These are phyloP conservation scores for Cryptus viduatorius DNA, from an alignment of 2,888 invertebrate species.

Conservation along the genomic window DNA sequence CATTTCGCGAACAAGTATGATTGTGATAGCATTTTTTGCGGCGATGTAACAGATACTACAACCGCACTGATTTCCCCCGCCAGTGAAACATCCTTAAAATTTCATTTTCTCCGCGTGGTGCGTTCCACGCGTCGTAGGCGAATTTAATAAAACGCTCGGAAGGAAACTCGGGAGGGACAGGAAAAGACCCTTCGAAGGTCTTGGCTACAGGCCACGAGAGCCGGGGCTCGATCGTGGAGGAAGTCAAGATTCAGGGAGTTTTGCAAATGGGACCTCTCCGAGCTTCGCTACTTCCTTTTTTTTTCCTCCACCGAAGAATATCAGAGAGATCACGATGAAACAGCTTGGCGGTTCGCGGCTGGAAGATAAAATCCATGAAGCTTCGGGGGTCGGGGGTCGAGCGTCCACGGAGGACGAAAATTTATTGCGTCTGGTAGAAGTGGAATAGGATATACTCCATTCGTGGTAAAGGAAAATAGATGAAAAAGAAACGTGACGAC, in stretches of 20 bases:
- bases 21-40: too few species aligned
- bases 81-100: slow-evolving; percentile 15
- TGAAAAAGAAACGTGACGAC: slow-evolving; percentile 29
- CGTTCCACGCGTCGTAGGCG: slow-evolving; percentile 42
- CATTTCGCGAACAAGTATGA: too few species aligned
- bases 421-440: slow-evolving; percentile 55
- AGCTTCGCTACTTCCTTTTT: neutral
- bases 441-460: slow-evolving; percentile 34
- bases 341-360: slow-evolving; percentile 16
- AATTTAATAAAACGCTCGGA: slow-evolving; percentile 61
- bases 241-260: neutral
- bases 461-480: slow-evolving; percentile 35
- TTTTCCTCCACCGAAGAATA: slow-evolving; percentile 25
- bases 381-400: slow-evolving; percentile 5
- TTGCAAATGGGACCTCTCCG: slow-evolving; percentile 9
- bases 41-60: neutral
- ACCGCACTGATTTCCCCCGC: slow-evolving; percentile 19
- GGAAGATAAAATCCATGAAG: slow-evolving; percentile 37
- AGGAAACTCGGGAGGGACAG: slow-evolving; percentile 58
- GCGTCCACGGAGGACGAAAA: slow-evolving; percentile 34
- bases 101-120: slow-evolving; percentile 29
- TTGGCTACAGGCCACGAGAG: neutral
- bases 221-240: neutral
- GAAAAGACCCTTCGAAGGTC: slow-evolving; percentile 64
- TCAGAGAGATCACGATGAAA: slow-evolving; percentile 42